These are phyloP conservation scores for Nipponia nippon DNA, from an alignment of 2,113 vertebrate species.

Conservation along the genomic window DNA sequence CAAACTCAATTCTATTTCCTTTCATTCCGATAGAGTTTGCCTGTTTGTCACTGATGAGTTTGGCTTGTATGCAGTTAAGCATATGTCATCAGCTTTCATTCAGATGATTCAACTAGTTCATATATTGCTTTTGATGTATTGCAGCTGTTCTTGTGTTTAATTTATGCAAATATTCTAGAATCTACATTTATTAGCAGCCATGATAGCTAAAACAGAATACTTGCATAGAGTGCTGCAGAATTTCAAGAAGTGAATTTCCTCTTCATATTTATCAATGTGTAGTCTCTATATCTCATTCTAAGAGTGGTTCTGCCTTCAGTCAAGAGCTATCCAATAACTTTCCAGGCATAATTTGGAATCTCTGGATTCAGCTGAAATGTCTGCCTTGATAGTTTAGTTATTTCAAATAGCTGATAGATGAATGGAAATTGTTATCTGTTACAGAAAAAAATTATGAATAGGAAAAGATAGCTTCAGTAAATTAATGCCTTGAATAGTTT, in stretches of 20 bases:
- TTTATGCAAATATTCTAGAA: conserved; percentile 48
- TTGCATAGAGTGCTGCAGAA: background rate
- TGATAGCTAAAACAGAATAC: background rate
- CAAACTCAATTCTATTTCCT: background rate
- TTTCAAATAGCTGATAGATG: background rate
- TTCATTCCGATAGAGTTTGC: conserved; percentile 4
- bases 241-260: background rate
- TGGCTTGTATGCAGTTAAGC: conserved; percentile 6
- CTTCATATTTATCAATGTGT: background rate
- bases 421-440: background rate
- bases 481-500: background rate
- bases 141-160: conserved; percentile 55
- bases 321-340: background rate
- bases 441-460: background rate
- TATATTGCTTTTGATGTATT: conserved; percentile 47
- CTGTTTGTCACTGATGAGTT: background rate
- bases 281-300: background rate
- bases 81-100: conserved; percentile 54
- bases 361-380: background rate
- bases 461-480: background rate
- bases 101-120: conserved; percentile 20
- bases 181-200: conserved; percentile 18
- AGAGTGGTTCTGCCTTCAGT: background rate
- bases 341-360: background rate
- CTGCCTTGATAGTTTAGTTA: background rate